Evolutionary conservation across 2,888 invertebrate species (phyloP).

Genomic region (Eupeodes latifasciatus): DNA sequence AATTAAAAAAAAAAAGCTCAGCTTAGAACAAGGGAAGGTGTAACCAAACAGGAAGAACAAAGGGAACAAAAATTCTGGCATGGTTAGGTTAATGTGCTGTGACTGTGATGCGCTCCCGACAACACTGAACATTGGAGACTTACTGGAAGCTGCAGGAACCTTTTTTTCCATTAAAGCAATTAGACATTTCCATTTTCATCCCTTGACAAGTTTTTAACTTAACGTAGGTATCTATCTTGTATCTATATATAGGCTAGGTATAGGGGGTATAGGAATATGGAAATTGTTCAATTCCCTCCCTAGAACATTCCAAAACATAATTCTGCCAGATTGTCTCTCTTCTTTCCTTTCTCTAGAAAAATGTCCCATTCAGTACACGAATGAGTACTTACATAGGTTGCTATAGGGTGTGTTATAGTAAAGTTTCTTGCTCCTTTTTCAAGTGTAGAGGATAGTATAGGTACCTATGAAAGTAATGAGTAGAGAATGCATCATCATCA

Average conservation of each 20-base stretch:
- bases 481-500: constrained; percentile 36
- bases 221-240: not conserved
- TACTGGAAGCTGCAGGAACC: constrained; percentile 32
- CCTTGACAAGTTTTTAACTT: constrained; percentile 2
- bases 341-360: not conserved
- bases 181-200: constrained; percentile 50
- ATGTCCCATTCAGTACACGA: not conserved
- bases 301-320: constrained; percentile 41
- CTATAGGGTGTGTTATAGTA: not conserved
- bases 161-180: constrained; percentile 70
- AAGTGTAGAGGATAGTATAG: not conserved
- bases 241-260: not conserved
- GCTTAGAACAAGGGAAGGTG: constrained; percentile 46
- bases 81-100: constrained; percentile 67
- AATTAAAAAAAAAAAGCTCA: constrained; percentile 23
- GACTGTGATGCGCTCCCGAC: constrained; percentile 15
- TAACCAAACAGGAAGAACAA: constrained; percentile 49
- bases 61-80: constrained; percentile 39
- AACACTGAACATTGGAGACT: not conserved
- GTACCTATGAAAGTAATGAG: constrained; percentile 40
- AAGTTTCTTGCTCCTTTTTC: constrained; percentile 49
- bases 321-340: constrained; percentile 8
- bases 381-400: too few relatives aligned
- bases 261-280: constrained; percentile 23
- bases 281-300: constrained; percentile 36